Conservation (phyloP, 2,888 invertebrate species). For the Chalcis sispes region DNA sequence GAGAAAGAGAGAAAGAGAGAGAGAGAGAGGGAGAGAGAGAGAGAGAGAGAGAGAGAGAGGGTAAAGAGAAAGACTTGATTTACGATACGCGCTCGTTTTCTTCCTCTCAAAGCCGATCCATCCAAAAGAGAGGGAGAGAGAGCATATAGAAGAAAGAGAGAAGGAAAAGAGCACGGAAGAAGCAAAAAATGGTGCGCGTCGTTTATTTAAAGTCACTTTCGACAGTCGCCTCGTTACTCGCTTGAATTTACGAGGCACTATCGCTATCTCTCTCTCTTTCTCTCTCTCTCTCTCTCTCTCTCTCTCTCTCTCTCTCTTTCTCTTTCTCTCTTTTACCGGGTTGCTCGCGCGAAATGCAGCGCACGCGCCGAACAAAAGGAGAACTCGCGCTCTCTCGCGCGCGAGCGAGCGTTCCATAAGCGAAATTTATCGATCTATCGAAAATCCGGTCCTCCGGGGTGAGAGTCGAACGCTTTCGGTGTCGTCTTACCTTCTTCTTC, state of each 20-base stretch:
- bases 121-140: slow-evolving; percentile 38
- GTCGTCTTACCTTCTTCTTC: not conserved
- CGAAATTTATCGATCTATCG: slow-evolving; percentile 59
- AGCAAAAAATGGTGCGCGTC: slow-evolving; percentile 63
- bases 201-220: slow-evolving; percentile 73
- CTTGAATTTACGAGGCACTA: slow-evolving; percentile 69
- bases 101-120: slow-evolving; percentile 57
- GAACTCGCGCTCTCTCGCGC: too few species aligned
- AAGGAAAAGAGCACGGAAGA: not conserved
- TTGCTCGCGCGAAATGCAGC: slow-evolving; percentile 13
- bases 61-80: slow-evolving; percentile 59
- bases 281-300: slow-evolving; percentile 33
- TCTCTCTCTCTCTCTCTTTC: too few species aligned
- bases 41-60: slow-evolving; percentile 44
- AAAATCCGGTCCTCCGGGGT: slow-evolving; percentile 50
- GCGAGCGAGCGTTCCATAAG: slow-evolving; percentile 56
- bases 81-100: slow-evolving; percentile 62
- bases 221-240: slow-evolving; percentile 74
- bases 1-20: slow-evolving; percentile 10
- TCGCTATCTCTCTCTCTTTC: slow-evolving; percentile 27
- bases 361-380: slow-evolving; percentile 62
- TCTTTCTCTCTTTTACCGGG: too few species aligned
- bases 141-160: slow-evolving; percentile 18
- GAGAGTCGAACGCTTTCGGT: not conserved
- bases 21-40: slow-evolving; percentile 29